Evolutionary conservation across 64 coral and sea anemone species (phyloP), one percentile per base, ranked within the genome.

Genomic region (Cladopsammia gracilis): DNA sequence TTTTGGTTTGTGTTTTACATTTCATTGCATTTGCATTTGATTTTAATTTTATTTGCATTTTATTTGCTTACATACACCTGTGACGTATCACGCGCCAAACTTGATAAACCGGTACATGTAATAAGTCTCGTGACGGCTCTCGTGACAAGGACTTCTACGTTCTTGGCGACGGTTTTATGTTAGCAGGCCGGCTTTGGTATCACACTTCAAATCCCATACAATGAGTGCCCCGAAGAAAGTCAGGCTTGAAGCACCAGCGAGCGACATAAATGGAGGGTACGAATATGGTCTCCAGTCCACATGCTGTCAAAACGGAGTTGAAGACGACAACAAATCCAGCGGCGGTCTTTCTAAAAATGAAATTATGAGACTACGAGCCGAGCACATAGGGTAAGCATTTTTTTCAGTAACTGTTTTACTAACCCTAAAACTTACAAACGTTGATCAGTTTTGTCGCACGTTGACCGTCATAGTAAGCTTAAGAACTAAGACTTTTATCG

Each of bases 101-200:
- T 64, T 62, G 78, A 64, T 19, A 42, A 43, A 82, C 78, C 78
- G 57, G 78, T 82, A 45, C 58, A 62, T 62, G 78, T 20, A 82
- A 82, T 62, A 2, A 82, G 57, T 64, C 78, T 64, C 58, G 58
- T 82, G 78, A 82, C 78, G n/a, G n/a, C n/a, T n/a, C n/a, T n/a
- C n/a, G n/a, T n/a, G n/a, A n/a, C n/a, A n/a, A n/a, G n/a, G n/a
- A n/a, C n/a, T n/a, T 34, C 34, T 34, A 34, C 34, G 34, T 34
- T 34, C 34, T 34, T 34, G 34, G 34, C 34, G 34, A 34, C 34
- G 34, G 34, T 34, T 34, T 34, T 34, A 34, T 34, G 34, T 34
- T 2, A 10, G 53, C 53, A 56, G 12, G 6, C 53, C 53, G 53
- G 53, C 53, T 10, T 12, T 12, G 53, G 53, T 34, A 34, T 34